phyloP scores from a whole-genome alignment of 1,140 invertebrate species.

The Drosophila melanica region DNA sequence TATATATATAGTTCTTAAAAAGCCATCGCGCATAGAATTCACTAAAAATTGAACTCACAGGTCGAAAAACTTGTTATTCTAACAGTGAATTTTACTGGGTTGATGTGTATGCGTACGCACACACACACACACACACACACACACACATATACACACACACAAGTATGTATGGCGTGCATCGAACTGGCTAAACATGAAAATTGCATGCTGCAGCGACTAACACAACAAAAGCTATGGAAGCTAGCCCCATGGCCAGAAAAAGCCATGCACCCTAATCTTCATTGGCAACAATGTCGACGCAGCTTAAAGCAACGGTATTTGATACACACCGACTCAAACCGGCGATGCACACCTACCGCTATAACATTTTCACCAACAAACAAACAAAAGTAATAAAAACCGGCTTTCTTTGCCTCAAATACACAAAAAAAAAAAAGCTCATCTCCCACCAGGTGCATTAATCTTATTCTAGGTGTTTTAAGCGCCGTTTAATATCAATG shows the following conservation, averaged over 20 bases:
- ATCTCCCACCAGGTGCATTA: neutral
- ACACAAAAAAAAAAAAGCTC: slow-evolving; percentile 5
- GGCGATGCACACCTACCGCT: slow-evolving; percentile 10
- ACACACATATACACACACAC: slow-evolving; percentile 13
- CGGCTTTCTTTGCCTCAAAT: slow-evolving; percentile 10
- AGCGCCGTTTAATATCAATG: neutral
- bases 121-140: slow-evolving; percentile 4
- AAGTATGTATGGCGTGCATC: slow-evolving; percentile 5
- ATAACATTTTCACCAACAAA: slow-evolving; percentile 12
- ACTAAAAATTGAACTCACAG: slow-evolving; percentile 48
- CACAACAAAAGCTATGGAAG: slow-evolving; percentile 1
- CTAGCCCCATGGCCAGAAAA: slow-evolving; percentile 26
- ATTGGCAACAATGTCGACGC: slow-evolving; percentile 53
- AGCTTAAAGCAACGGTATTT: slow-evolving; percentile 46
- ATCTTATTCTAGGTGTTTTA: neutral
- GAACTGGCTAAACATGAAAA: slow-evolving; percentile 36
- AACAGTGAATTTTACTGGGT: slow-evolving; percentile 49
- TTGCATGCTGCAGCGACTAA: slow-evolving; percentile 29
- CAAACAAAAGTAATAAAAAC: neutral
- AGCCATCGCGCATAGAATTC: slow-evolving; percentile 11
- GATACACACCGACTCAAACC: slow-evolving; percentile 34
- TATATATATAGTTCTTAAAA: slow-evolving; percentile 33
- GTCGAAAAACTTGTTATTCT: slow-evolving; percentile 58
- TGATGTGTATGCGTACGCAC: slow-evolving; percentile 33
- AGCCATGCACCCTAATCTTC: slow-evolving; percentile 52